Conservation (phyloP, 2,113 vertebrate species). For the Neolamprologus hecqui region DNA sequence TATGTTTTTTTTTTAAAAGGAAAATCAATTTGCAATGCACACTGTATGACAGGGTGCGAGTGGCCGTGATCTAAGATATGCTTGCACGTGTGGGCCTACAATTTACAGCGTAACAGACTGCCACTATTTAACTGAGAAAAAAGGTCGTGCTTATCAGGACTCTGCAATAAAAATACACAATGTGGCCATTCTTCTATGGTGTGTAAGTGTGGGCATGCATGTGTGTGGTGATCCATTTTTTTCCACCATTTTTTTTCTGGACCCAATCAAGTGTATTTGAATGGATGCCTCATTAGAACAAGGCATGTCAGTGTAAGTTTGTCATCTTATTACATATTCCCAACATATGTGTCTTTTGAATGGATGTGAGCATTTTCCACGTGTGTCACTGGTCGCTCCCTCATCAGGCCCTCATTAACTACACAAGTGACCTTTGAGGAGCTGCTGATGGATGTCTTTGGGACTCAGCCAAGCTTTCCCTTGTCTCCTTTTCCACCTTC, state of each 20-base stretch:
- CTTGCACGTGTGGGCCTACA: background rate
- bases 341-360: background rate
- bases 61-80: background rate
- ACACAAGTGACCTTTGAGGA: conserved; percentile 69
- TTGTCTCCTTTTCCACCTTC: conserved; percentile 3
- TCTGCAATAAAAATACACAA: conserved; percentile 39
- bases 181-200: conserved; percentile 6
- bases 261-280: background rate
- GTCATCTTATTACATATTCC: background rate
- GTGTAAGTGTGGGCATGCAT: background rate
- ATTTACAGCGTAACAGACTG: conserved; percentile 2
- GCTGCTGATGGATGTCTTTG: conserved; percentile 57
- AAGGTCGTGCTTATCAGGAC: conserved; percentile 34
- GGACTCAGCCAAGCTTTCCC: conserved; percentile 40
- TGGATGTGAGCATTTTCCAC: background rate
- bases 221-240: background rate
- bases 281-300: background rate
- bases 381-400: conserved; percentile 42
- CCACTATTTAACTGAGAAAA: conserved; percentile 24
- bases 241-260: background rate
- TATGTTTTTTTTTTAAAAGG: rapidly evolving
- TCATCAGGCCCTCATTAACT: conserved; percentile 72
- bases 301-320: conserved; percentile 11
- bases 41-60: background rate
- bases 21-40: background rate